Evolutionary conservation across 2,113 vertebrate species (phyloP).

Genomic region (Chaetura pelagica): DNA sequence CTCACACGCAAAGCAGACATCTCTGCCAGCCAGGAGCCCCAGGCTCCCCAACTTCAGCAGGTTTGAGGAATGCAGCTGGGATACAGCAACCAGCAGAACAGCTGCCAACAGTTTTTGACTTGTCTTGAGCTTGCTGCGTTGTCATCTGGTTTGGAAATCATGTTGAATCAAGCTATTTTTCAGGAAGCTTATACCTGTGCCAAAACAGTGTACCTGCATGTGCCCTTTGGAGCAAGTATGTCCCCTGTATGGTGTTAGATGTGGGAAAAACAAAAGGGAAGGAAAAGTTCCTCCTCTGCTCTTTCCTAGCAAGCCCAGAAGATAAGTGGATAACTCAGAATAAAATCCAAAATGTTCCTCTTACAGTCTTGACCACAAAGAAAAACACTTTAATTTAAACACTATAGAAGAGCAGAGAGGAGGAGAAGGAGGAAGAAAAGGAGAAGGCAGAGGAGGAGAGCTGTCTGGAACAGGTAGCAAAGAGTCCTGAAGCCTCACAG

Average conservation of each 20-base stretch:
- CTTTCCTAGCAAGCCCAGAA: not conserved
- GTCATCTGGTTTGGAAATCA: not conserved
- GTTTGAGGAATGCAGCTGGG: not conserved
- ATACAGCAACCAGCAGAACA: not conserved
- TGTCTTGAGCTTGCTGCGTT: not conserved
- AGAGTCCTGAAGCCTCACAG: not conserved
- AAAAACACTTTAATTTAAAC: not conserved
- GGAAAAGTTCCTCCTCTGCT: not conserved
- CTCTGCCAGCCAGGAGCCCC: fast-evolving
- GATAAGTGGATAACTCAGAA: not conserved
- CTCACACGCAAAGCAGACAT: fast-evolving
- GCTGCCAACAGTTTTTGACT: not conserved
- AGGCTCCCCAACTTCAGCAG: fast-evolving
- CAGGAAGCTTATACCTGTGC: not conserved
- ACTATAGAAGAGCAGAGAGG: not conserved
- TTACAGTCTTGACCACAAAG: not conserved
- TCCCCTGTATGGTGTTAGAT: not conserved
- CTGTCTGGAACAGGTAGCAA: not conserved
- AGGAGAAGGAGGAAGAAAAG: not conserved
- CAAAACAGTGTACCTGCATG: not conserved
- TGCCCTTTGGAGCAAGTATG: not conserved
- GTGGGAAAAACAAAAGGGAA: not conserved
- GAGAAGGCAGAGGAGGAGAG: not conserved
- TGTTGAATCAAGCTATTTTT: not conserved
- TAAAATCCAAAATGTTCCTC: not conserved